These are phyloP conservation scores for Spilarctia lutea DNA, from an alignment of 2,888 invertebrate genomes.

Conservation along the genomic window DNA sequence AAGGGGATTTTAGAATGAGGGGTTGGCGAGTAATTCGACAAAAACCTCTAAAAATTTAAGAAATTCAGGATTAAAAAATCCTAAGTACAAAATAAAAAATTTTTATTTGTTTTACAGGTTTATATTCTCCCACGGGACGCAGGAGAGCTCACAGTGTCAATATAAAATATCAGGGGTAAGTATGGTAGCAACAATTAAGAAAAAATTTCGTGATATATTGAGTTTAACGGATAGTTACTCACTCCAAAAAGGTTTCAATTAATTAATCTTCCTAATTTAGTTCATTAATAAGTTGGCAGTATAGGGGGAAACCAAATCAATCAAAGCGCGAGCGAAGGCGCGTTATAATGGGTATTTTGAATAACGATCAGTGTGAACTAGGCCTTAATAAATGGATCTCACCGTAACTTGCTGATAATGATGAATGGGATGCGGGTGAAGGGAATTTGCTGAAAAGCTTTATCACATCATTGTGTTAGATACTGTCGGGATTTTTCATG, in stretches of 20 bases:
- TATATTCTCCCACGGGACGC: too few relatives aligned
- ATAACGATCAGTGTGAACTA: conserved; percentile 40
- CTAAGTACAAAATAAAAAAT: too few relatives aligned
- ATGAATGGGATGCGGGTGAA: conserved; percentile 26
- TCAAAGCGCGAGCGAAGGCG: conserved; percentile 33
- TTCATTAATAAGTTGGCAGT: conserved; percentile 39
- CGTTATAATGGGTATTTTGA: conserved; percentile 42
- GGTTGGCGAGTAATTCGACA: too few relatives aligned
- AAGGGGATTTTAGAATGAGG: too few relatives aligned
- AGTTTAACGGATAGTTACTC: conserved; percentile 12
- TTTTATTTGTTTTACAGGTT: too few relatives aligned
- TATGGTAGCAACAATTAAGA: too few relatives aligned
- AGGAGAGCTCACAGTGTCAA: too few relatives aligned
- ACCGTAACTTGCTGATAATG: conserved; percentile 32
- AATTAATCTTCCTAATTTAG: conserved; percentile 31
- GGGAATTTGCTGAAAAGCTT: conserved; percentile 4
- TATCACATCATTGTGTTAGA: conserved; percentile 9
- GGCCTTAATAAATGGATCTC: conserved; percentile 43
- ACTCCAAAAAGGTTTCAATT: conserved; percentile 9
- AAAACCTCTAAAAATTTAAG: too few relatives aligned
- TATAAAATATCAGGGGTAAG: too few relatives aligned
- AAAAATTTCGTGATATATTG: too few relatives aligned
- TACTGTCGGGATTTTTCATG: background rate
- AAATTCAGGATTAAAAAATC: too few relatives aligned
- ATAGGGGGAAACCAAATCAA: conserved; percentile 36